Percentiles rank a stretch among this genome's conserved stretches.
Conservation (phyloP, 1,140 invertebrate genomes). For the Conopomorpha cramerella region DNA sequence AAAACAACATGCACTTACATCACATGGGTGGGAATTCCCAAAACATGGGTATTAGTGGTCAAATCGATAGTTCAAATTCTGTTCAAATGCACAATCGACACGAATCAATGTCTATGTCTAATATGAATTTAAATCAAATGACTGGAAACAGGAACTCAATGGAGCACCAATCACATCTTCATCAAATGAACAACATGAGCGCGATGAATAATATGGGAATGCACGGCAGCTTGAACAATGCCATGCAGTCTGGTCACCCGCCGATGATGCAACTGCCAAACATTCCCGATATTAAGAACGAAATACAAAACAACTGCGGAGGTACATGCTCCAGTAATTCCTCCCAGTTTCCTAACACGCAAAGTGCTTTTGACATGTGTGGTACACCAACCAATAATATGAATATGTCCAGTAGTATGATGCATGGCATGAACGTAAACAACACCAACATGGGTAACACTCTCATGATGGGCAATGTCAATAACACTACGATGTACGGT, state of each 20-base stretch:
- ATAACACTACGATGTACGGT: constrained; percentile 34
- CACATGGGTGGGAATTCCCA: constrained; percentile 35
- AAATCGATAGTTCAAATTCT: constrained; percentile 27
- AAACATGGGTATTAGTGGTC: constrained; percentile 32
- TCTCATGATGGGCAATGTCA: constrained; percentile 42
- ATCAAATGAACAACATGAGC: constrained; percentile 44
- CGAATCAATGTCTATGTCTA: constrained; percentile 39
- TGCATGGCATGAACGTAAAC: constrained; percentile 39
- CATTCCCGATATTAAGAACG: constrained; percentile 52
- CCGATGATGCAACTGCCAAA: constrained; percentile 44
- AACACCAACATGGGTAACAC: constrained; percentile 37
- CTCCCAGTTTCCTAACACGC: constrained; percentile 32
- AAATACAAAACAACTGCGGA: constrained; percentile 43
- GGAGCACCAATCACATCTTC: constrained; percentile 40
- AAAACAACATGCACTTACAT: constrained; percentile 49
- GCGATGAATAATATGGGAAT: constrained; percentile 40
- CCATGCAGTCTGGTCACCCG: constrained; percentile 43
- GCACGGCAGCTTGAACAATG: constrained; percentile 32
- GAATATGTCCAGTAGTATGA: constrained; percentile 30
- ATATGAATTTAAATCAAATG: constrained; percentile 46
- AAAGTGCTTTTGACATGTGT: constrained; percentile 40
- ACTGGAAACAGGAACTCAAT: constrained; percentile 38
- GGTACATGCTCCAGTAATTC: constrained; percentile 39
- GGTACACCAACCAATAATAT: constrained; percentile 23
- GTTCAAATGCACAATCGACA: constrained; percentile 39